These are phyloP conservation scores for Pachyramphus minor DNA, from an alignment of 2,113 vertebrate species.

Conservation along the genomic window DNA sequence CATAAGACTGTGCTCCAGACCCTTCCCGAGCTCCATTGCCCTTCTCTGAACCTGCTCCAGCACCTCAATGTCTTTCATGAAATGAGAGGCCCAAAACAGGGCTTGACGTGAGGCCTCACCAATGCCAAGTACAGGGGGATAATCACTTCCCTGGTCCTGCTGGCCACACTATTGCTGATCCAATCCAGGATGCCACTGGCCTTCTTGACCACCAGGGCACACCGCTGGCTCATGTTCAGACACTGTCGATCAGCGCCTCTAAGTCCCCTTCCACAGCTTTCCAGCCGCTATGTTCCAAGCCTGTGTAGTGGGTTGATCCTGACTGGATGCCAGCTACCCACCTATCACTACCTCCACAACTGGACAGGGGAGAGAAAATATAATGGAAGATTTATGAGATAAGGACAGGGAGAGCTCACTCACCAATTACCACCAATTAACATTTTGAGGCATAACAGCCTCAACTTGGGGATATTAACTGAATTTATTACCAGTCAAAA, in stretches of 20 bases:
- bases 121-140: neutral
- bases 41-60: neutral
- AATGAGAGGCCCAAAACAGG: neutral
- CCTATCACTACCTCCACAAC: neutral
- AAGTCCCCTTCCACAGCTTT: neutral
- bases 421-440: neutral
- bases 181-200: neutral
- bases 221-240: neutral
- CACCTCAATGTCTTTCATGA: neutral
- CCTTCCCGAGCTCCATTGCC: neutral
- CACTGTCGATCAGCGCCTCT: neutral
- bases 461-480: neutral
- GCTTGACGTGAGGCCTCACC: neutral
- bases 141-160: neutral
- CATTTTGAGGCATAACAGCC: neutral
- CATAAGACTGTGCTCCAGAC: neutral
- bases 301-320: fast-evolving
- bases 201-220: neutral
- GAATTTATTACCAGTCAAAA: neutral
- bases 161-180: neutral
- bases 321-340: neutral
- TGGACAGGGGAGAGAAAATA: neutral
- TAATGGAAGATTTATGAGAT: neutral
- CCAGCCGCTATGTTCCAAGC: neutral
- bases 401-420: neutral